Evolutionary conservation across 2,888 invertebrate species (phyloP).

Genomic region (Apamea crenata): DNA sequence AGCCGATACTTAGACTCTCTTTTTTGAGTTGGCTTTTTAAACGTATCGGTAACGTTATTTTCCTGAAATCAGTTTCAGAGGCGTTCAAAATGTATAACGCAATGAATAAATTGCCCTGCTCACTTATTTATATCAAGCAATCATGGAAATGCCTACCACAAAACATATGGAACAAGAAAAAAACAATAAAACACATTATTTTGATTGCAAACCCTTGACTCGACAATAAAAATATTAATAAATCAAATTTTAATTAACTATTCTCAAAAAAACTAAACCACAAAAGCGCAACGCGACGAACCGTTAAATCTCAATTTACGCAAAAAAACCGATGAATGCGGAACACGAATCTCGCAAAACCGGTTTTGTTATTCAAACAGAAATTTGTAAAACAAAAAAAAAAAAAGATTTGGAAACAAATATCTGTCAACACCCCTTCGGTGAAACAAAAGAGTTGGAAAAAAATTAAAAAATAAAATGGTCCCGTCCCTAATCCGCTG

Average conservation of each 20-base stretch:
- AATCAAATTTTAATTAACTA: slow-evolving; percentile 89
- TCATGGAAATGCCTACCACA: slow-evolving; percentile 5
- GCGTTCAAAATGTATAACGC: neutral
- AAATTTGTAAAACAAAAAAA: slow-evolving; percentile 83
- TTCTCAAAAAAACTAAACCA: slow-evolving; percentile 84
- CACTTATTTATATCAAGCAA: neutral
- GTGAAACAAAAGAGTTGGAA: slow-evolving; percentile 86
- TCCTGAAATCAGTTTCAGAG: neutral
- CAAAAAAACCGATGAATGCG: slow-evolving; percentile 84
- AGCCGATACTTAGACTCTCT: neutral
- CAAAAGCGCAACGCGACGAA: slow-evolving; percentile 86
- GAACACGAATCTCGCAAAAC: slow-evolving; percentile 84
- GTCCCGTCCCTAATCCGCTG: slow-evolving; percentile 83
- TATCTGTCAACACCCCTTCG: slow-evolving; percentile 90
- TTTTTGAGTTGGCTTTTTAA: neutral
- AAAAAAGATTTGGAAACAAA: slow-evolving; percentile 87
- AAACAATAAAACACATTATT: slow-evolving; percentile 68
- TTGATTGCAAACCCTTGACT: slow-evolving; percentile 80
- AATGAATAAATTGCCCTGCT: neutral
- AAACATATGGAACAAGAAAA: slow-evolving; percentile 21
- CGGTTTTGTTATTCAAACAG: slow-evolving; percentile 86
- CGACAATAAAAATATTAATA: slow-evolving; percentile 83
- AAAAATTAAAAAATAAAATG: slow-evolving; percentile 83
- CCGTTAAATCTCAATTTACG: slow-evolving; percentile 88
- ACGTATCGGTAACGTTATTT: neutral